These are phyloP conservation scores for Nudaria mundana DNA, from an alignment of 2,888 invertebrate species.

Conservation along the genomic window DNA sequence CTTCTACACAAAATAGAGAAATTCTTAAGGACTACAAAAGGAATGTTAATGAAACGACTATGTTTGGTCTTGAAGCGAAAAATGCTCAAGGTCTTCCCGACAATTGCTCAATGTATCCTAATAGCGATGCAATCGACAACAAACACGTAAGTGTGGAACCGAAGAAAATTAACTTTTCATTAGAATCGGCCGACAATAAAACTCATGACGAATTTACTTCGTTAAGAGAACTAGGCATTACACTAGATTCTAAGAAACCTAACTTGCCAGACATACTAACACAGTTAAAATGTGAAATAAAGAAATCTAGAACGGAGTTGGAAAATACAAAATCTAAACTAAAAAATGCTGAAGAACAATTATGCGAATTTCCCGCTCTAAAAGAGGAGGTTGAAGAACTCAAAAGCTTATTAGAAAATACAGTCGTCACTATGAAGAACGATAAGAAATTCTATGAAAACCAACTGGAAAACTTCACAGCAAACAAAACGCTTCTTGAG, in stretches of 20 bases:
- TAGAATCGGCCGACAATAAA: constrained; percentile 62
- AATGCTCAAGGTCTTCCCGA: constrained; percentile 62
- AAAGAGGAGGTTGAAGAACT: constrained; percentile 74
- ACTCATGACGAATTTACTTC: constrained; percentile 70
- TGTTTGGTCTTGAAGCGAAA: constrained; percentile 61
- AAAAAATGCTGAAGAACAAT: constrained; percentile 76
- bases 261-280: constrained; percentile 70
- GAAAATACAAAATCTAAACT: constrained; percentile 78
- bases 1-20: constrained; percentile 65
- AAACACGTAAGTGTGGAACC: constrained; percentile 68
- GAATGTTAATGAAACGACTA: constrained; percentile 70
- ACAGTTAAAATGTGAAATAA: constrained; percentile 77
- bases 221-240: constrained; percentile 76
- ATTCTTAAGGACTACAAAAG: constrained; percentile 55
- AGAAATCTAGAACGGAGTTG: constrained; percentile 76
- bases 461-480: constrained; percentile 76
- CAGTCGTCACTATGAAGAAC: constrained; percentile 73
- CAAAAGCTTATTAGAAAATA: constrained; percentile 70
- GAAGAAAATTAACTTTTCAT: constrained; percentile 71
- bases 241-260: constrained; percentile 66
- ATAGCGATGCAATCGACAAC: constrained; percentile 61
- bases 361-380: constrained; percentile 74
- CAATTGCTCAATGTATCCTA: constrained; percentile 75
- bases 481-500: constrained; percentile 76
- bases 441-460: constrained; percentile 81